Base-by-base conservation (phyloP, 2,797 vertebrate species). In the Ispidina picta region DNA sequence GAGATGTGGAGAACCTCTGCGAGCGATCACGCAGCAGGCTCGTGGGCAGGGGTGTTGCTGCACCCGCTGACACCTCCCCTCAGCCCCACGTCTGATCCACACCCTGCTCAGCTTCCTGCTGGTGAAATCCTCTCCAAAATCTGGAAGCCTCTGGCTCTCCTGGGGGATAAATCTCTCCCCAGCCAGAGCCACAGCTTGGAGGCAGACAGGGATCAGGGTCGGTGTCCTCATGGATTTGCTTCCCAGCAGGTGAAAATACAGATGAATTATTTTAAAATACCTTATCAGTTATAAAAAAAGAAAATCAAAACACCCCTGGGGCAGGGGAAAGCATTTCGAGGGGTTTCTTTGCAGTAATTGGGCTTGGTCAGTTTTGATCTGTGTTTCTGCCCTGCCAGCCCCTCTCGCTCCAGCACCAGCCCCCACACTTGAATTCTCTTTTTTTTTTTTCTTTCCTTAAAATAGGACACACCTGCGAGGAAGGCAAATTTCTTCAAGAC, bases 391-490 rank as follows among this genome's bases (percentile, higher is more conserved):
- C 72, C 52, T 8, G 0, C 55, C 66, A 83, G 75, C 68, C 82
- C 39, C 46, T 2, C 69, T 94, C 86, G 63, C 89, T 97, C 97
- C 98, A 95, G 97, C 64, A 2, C 93, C 86, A 94, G 68, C 64
- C 88, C 48, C 44, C 0, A 18, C 7, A 39, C 51, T 89, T 83
- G 82, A 88, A 70, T 86, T 65, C 68, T 65, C 46, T 18, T 35
- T 48, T 48, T 49, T 28, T 49, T 26, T 54, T 35, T n/a, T 28
- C 66, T 19, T 35, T 37, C 37, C 68, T 71, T 72, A 65, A 93
- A 96, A 97, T 83, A 95, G 95, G 93, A 93, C 88, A 66, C 87
- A 96, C 86, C 95, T 98, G 93, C 46, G 74, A 76, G 91, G 54
- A 73, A 95, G 54, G 64, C 75, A 6, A 83, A 69, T 93, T 96